Conservation (phyloP, 1,140 invertebrate genomes). For the Zaprionus kolodkinae region DNA sequence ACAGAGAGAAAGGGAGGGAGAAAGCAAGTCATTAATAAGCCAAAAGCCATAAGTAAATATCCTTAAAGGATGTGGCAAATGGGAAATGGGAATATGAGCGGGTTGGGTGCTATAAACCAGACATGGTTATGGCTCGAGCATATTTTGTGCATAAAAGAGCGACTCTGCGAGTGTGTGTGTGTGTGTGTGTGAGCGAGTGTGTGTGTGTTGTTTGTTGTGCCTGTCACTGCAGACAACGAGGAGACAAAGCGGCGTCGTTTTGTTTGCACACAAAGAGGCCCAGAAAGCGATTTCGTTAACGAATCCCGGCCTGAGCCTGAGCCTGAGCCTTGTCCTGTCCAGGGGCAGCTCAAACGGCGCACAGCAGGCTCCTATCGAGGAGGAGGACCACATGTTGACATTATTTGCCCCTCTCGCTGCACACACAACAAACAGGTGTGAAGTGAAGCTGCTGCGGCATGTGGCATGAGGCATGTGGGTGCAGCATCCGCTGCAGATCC, state of each 20-base stretch:
- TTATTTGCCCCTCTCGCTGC: slow-evolving; percentile 37
- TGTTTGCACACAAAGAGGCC: slow-evolving; percentile 62
- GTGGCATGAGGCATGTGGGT: slow-evolving; percentile 57
- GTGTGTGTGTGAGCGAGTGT: slow-evolving; percentile 31
- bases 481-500: slow-evolving; percentile 46
- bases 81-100: slow-evolving; percentile 46
- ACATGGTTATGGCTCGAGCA: slow-evolving; percentile 54
- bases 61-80: slow-evolving; percentile 69
- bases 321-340: not conserved
- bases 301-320: slow-evolving; percentile 11
- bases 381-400: slow-evolving; percentile 75
- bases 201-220: slow-evolving; percentile 49
- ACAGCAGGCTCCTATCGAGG: slow-evolving; percentile 53
- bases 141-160: slow-evolving; percentile 64
- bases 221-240: slow-evolving; percentile 68
- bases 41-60: slow-evolving; percentile 78
- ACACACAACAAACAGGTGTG: slow-evolving; percentile 65
- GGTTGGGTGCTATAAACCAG: slow-evolving; percentile 50
- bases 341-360: slow-evolving; percentile 43
- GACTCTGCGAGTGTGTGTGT: no score
- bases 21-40: slow-evolving; percentile 69
- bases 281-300: slow-evolving; percentile 26
- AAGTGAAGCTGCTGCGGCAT: slow-evolving; percentile 36
- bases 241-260: slow-evolving; percentile 81
- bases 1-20: not conserved